Evolutionary conservation across 2,888 invertebrate genomes (phyloP).

Genomic region (Leptarthrus brevirostris): DNA sequence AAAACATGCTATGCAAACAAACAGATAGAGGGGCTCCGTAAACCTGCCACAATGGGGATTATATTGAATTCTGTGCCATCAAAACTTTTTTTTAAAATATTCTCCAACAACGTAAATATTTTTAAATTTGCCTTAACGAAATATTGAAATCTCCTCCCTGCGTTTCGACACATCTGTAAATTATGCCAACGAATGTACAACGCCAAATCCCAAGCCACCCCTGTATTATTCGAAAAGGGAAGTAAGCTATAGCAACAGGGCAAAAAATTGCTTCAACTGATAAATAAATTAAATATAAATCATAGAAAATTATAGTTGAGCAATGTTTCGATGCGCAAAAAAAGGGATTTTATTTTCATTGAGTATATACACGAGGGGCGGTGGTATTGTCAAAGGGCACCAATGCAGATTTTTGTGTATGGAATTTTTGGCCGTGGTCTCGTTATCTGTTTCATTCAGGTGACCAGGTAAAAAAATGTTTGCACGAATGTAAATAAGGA

Average conservation of each 20-base stretch:
- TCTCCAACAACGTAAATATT: no score
- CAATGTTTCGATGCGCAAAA: background rate
- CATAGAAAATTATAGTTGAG: conserved; percentile 2
- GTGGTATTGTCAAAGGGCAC: background rate
- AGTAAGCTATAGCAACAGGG: background rate
- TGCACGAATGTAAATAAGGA: background rate
- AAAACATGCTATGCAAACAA: no score
- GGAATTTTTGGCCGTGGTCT: background rate
- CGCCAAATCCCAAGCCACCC: no score
- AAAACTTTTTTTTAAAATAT: no score
- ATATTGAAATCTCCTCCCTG: no score
- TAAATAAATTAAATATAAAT: conserved; percentile 17
- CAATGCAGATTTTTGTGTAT: background rate
- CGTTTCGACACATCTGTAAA: no score
- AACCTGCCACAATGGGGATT: no score
- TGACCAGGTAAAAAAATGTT: background rate
- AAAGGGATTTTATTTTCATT: background rate
- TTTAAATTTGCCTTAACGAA: no score
- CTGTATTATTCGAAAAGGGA: no score
- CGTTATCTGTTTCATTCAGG: background rate
- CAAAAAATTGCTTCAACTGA: background rate
- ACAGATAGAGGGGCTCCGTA: no score
- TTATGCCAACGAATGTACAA: no score
- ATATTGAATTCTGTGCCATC: no score
- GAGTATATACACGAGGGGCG: background rate